Base-by-base conservation (phyloP, 2,888 invertebrate genomes). In the Luperina nickerlii region DNA sequence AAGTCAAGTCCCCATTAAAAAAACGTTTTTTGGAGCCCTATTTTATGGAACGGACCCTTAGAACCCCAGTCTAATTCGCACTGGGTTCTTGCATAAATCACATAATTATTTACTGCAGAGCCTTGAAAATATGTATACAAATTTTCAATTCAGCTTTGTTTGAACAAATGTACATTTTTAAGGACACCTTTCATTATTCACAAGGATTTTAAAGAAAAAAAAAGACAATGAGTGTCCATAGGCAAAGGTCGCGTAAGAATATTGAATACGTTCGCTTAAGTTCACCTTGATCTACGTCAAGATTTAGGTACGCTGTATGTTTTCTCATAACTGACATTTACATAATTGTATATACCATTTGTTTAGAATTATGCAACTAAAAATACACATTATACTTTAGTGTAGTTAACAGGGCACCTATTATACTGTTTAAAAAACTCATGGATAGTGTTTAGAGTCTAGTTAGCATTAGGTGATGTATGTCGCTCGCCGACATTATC, bases 111-210 rank as follows among this genome's bases (percentile, higher is more conserved):
- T 42, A 80, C 48, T 73, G 62, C 62, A 75, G 62, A 79, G 77
- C 84, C 82, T 88, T 83, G 84, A 88, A 87, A 88, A 83, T 85
- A 83, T 82, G 84, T 85, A 83, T 83, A 32, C 0, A 32, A 1
- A 83, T 90, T 90, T 91, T 89, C 79, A 92, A 92, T 92, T 92
- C 90, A 90, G 89, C 90, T 92, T 93, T 95, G 93, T 95, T 94
- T 94, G 92, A 91, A 93, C 94, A 95, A 94, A 92, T 95, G 94
- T 92, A 92, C 90, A 90, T 88, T 93, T 91, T 89, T 92, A 95
- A 95, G 94, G 94, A 95, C 95, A 93, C 92, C 91, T 92, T 94
- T 94, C 94, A 95, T 95, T 95, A 95, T 95, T 91, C 91, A 93
- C 95, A 96, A 96, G 95, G 95, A 95, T 96, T 95, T 94, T 91